phyloP scores from a whole-genome alignment of 2,888 invertebrate genomes.

The Agrenia bidenticulata region DNA sequence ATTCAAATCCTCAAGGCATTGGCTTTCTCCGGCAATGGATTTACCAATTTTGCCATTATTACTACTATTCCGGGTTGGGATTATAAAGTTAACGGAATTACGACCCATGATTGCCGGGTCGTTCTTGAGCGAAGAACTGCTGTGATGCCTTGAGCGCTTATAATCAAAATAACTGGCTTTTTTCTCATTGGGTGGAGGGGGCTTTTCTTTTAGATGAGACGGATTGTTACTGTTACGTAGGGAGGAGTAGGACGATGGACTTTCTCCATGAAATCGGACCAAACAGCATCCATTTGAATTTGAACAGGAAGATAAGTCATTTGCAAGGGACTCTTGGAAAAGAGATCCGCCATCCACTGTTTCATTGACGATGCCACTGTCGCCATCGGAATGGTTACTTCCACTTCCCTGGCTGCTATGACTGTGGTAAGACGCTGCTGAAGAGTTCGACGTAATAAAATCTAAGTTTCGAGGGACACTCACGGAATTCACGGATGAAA shows the following conservation, averaged over 20 bases:
- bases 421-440: constrained; percentile 27
- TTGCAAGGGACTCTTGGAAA: constrained; percentile 54
- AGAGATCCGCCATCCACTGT: constrained; percentile 70
- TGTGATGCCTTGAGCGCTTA: constrained; percentile 16
- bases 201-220: too few relatives aligned
- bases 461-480: constrained; percentile 32
- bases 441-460: constrained; percentile 30
- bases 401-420: constrained; percentile 26
- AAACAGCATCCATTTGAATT: constrained; percentile 31
- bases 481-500: constrained; percentile 22
- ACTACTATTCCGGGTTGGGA: not conserved
- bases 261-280: constrained; percentile 35
- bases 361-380: constrained; percentile 73
- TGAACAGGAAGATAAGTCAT: constrained; percentile 14
- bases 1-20: constrained; percentile 8
- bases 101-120: not conserved
- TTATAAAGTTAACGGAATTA: constrained; percentile 11
- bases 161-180: constrained; percentile 13
- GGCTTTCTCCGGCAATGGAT: not conserved
- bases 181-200: not conserved
- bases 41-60: not conserved
- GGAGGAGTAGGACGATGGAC: constrained; percentile 9
- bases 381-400: constrained; percentile 60
- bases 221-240: not conserved
- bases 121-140: constrained; percentile 11